These are phyloP conservation scores for Nesogale talazaci DNA, from an alignment of 2,113 vertebrate species.

Conservation along the genomic window DNA sequence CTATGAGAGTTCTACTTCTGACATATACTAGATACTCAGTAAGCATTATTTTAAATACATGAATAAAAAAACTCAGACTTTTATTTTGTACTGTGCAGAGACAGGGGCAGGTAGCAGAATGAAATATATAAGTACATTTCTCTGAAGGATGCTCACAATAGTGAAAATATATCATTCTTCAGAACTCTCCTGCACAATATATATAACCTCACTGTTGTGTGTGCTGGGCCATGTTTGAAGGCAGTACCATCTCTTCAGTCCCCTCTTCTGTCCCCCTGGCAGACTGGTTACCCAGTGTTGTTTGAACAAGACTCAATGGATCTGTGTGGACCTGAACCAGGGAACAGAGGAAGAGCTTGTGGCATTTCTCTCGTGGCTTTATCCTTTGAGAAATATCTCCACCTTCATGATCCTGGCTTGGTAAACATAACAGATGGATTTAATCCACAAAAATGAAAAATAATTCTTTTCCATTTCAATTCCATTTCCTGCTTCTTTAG, in stretches of 20 bases:
- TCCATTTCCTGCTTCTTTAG: slow-evolving; percentile 65
- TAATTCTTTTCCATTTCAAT: slow-evolving; percentile 50
- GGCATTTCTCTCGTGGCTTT: neutral
- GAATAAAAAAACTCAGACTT: too few species aligned
- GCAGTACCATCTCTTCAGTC: too few species aligned
- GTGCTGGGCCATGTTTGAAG: neutral
- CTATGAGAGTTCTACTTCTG: neutral
- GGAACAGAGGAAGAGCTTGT: neutral
- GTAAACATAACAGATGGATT: slow-evolving; percentile 53
- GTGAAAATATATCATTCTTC: neutral
- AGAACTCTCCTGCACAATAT: neutral
- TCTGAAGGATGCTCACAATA: slow-evolving; percentile 29
- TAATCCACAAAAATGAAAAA: slow-evolving; percentile 73
- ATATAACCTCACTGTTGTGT: neutral
- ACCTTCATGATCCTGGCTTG: slow-evolving; percentile 35
- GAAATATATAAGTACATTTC: slow-evolving; percentile 33
- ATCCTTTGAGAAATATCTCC: slow-evolving; percentile 21
- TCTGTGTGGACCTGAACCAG: neutral
- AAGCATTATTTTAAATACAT: neutral
- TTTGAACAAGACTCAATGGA: neutral
- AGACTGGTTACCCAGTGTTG: neutral
- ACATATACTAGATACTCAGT: neutral
- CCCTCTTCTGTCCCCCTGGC: neutral
- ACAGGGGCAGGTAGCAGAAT: neutral
- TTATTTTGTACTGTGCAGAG: too few species aligned